Evolutionary conservation across 2,888 invertebrate genomes (phyloP).

Genomic region (Parasteatoda lunata): DNA sequence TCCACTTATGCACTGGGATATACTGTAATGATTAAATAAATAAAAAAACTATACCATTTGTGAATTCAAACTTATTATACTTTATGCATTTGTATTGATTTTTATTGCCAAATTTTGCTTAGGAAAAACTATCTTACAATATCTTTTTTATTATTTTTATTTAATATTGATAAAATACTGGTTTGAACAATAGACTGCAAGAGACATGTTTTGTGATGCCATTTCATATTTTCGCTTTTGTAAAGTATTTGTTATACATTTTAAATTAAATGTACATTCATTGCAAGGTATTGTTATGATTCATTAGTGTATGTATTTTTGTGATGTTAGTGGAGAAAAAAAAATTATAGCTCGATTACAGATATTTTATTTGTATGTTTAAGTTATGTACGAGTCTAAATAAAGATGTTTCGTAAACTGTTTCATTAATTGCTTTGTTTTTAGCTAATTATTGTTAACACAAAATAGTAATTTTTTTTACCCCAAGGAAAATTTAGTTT

Average conservation of each 20-base stretch:
- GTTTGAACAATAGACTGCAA: conserved; percentile 30
- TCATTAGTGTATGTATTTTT: conserved; percentile 33
- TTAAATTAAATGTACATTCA: conserved; percentile 27
- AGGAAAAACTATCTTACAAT: no score
- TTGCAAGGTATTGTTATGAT: conserved; percentile 22
- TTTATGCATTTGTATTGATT: no score
- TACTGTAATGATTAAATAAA: no score
- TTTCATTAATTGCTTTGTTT: background rate
- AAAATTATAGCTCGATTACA: conserved; percentile 7
- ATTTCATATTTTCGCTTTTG: conserved; percentile 10
- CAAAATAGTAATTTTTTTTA: no score
- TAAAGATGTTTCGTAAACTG: conserved; percentile 30
- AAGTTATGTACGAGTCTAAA: conserved; percentile 45
- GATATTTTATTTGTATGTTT: conserved; percentile 44
- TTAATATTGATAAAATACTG: background rate
- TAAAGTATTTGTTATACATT: conserved; percentile 19
- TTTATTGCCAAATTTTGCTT: no score
- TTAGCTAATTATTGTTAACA: no score
- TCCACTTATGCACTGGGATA: no score
- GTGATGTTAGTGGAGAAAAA: conserved; percentile 43
- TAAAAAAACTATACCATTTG: no score
- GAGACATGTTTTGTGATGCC: conserved; percentile 36
- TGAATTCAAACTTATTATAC: no score
- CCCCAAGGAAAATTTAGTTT: no score
- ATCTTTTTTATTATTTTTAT: background rate